Base-by-base conservation (phyloP, 2,797 vertebrate genomes). In the Danio albolineatus region DNA sequence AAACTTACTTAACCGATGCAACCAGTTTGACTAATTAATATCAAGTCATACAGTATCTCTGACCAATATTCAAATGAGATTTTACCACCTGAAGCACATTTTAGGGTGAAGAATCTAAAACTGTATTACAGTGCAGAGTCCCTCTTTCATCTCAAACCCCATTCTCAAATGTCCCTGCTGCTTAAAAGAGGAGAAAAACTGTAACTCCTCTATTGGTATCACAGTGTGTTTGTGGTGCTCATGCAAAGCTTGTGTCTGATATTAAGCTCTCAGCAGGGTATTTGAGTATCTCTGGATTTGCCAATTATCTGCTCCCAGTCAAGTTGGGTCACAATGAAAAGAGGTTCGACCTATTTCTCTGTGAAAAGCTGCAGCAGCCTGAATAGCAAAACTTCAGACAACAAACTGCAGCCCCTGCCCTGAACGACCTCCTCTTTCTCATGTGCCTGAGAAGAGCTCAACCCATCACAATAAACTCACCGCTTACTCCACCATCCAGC, bases 301-400 rank as follows among this genome's bases (percentile, higher is more conserved):
- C 85, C 85, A 90, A 89, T 91, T 91, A 92, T 67, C 80, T 78
- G 81, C 82, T 91, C 86, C 87, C 86, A 86, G 88, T 90, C 86
- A 88, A 81, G 81, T 84, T 85, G 87, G 87, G 84, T 89, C 74
- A 85, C 83, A 89, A 85, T 90, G 86, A 89, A 80, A 28, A 87
- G 70, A 65, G 79, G 56, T 74, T 85, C 71, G 76, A 88, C 86
- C 89, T 83, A 87, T 87, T 92, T 89, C 59, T 21, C 77, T 43
- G 14, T 48, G 88, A 75, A 89, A 86, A 87, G 80, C 84, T 73
- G 74, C 59, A 41, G 56, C 73, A 75, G 70, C 46, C 74, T 90
- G 80, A 91, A 88, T 84, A 81, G 83, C 46, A 59, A 48, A 2
- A 64, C 64, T 85, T 82, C 73, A 86, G 79, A 77, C 79, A 74